Conservation (phyloP, 2,113 vertebrate species). For the Elanoides forficatus region DNA sequence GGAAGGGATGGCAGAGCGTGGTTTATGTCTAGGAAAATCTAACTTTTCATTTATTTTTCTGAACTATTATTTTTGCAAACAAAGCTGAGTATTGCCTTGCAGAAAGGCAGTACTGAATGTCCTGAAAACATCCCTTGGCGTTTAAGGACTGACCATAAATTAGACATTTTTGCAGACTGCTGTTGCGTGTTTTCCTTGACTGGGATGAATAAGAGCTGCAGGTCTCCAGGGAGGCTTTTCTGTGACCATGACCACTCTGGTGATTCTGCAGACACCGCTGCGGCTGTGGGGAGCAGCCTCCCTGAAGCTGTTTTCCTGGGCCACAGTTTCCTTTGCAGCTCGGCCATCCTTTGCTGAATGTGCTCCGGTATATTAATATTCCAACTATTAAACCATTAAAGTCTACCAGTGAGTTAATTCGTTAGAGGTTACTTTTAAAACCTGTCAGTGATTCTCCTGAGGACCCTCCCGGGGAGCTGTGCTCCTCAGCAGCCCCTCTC, state of each 20-base stretch:
- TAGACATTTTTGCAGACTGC: neutral
- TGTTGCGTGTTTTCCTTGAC: rapidly evolving
- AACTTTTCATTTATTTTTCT: neutral
- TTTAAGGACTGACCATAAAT: neutral
- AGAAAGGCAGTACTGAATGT: neutral
- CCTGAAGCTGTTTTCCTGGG: neutral
- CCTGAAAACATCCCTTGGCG: neutral
- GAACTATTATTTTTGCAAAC: neutral
- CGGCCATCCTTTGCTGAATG: neutral
- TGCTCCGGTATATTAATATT: neutral
- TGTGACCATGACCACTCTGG: rapidly evolving
- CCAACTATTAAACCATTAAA: neutral
- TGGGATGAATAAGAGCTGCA: neutral
- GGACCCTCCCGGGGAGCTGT: neutral
- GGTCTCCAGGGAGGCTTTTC: neutral
- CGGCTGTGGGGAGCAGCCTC: neutral
- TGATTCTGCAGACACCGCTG: rapidly evolving
- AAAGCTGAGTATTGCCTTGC: neutral
- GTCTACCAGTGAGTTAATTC: neutral
- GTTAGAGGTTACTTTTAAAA: neutral
- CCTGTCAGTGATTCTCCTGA: neutral
- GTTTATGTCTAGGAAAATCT: neutral
- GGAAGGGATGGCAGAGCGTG: neutral
- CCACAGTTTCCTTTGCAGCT: neutral
- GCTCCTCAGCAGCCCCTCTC: neutral